Evolutionary conservation across 1,140 invertebrate species (phyloP), one percentile per base, ranked within the genome.

Genomic region (Leptopilina clavipes): DNA sequence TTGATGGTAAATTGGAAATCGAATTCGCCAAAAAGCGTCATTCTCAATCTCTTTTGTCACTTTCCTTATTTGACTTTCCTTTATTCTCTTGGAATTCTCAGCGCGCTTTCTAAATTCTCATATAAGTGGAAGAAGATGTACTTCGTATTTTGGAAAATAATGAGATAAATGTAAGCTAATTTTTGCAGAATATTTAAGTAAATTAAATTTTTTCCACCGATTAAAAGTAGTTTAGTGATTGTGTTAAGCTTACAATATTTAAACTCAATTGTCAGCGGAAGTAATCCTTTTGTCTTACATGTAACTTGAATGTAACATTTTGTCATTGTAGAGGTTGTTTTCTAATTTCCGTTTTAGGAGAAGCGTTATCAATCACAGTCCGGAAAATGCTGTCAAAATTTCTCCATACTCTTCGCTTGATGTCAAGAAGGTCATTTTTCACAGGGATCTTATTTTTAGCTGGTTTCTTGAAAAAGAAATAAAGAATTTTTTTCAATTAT

Each of bases 21-120:
- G 56, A 65, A 65, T 65, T 65, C 56, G 56, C 19, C 19, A 65
- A 65, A 65, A 65, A 65, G 9, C 56, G 22, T 31, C 56, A 65
- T 25, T 25, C 56, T 11, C 56, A 12, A 59, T 59, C 56, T 25
- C 56, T 25, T 59, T 59, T 59, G 19, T 59, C 56, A 59, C 56
- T 25, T 59, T 25, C 56, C 9, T 59, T 25, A 25, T 59, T 59
- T 25, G 22, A 2, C 19, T 59, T 59, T 59, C 19, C 19, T 9
- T 25, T 59, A 18, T 25, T 25, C 22, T 25, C 11, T 25, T 59
- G 7, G 19, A 59, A 59, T 59, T 59, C 48, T 6, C 48, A 17
- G 6, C n/a, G 17, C n/a, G 48, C 48, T 17, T 52, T 52, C 48
- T 52, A 52, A 52, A 52, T 52, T 52, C n/a, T 17, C 48, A 52